Base-by-base conservation (phyloP, 2,888 invertebrate genomes). In the Cantharis nigra region DNA sequence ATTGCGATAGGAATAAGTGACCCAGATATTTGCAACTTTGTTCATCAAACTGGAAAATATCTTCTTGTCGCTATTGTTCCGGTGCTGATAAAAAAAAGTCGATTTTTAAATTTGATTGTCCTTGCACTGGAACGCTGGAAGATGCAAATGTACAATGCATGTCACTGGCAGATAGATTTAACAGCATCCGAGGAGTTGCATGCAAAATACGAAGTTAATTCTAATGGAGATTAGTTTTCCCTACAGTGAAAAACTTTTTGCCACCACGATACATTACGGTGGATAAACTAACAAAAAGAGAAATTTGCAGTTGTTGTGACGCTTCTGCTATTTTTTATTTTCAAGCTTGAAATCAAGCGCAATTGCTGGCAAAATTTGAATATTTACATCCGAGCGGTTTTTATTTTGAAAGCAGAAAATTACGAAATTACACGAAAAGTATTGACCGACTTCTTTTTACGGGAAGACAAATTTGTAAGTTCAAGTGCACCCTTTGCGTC, bases 131-230 rank as follows among this genome's bases (percentile, higher is more conserved):
- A 67, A 5, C 33, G n/a, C 49, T 67, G 23, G 13, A 67, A 26
- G 26, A 67, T 67, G 9, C 26, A 13, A 23, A 67, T 67, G 65
- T 14, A 67, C 65, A 67, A 67, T 67, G 65, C 26, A 67, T 72
- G 76, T 76, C 76, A 72, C 49, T 33, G 49, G 23, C 76, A 76
- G 76, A 20, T 72, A 76, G 76, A 70, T 76, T 72, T 49, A 23
- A 63, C 18, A 63, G 72, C 26, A 14, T 64, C 72, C 33, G 23
- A 70, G 62, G 70, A 69, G 72, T 63, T 64, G 69, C 72, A 20
- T 76, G 76, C 70, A 49, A 70, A 75, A 33, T 63, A 13, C 63
- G 64, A 63, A 72, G 63, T 72, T 72, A 76, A 76, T 76, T 72
- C 72, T 75, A 69, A 72, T 72, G 65, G 65, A 67, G 26, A 72